Conservation (phyloP, 1,140 invertebrate species). For the Camponotus floridanus region DNA sequence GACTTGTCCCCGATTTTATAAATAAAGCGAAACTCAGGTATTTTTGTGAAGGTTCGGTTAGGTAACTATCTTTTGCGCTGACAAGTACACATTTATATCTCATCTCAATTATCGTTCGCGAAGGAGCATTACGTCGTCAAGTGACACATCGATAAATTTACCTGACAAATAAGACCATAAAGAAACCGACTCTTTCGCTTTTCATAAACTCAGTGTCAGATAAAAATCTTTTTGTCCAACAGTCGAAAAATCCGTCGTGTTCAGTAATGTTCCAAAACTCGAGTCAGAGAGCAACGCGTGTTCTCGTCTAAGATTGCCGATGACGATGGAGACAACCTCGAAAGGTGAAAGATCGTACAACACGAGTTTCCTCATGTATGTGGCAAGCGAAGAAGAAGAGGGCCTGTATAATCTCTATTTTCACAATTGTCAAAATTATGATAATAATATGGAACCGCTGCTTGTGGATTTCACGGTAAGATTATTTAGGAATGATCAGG, state of each 20-base stretch:
- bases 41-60: slow-evolving; percentile 74
- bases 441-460: slow-evolving; percentile 83
- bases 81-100: slow-evolving; percentile 32
- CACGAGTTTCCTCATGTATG: slow-evolving; percentile 91
- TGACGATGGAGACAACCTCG: slow-evolving; percentile 72
- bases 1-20: slow-evolving; percentile 79
- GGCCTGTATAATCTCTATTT: slow-evolving; percentile 98
- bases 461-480: slow-evolving; percentile 89
- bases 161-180: too few species aligned
- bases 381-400: slow-evolving; percentile 92
- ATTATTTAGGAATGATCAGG: slow-evolving; percentile 27
- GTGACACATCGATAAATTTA: too few species aligned
- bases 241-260: slow-evolving; percentile 41
- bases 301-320: slow-evolving; percentile 78
- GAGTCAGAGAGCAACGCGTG: slow-evolving; percentile 71
- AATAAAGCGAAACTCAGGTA: slow-evolving; percentile 79
- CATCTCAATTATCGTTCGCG: neutral
- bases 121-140: neutral
- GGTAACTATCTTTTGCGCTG: slow-evolving; percentile 65
- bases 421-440: slow-evolving; percentile 95
- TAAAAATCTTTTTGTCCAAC: slow-evolving; percentile 62
- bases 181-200: too few species aligned
- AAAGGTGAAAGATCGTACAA: slow-evolving; percentile 81
- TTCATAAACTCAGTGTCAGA: neutral
- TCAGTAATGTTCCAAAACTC: slow-evolving; percentile 8